These are phyloP conservation scores for Labeo rohita DNA, from an alignment of 2,113 vertebrate genomes.

Conservation along the genomic window DNA sequence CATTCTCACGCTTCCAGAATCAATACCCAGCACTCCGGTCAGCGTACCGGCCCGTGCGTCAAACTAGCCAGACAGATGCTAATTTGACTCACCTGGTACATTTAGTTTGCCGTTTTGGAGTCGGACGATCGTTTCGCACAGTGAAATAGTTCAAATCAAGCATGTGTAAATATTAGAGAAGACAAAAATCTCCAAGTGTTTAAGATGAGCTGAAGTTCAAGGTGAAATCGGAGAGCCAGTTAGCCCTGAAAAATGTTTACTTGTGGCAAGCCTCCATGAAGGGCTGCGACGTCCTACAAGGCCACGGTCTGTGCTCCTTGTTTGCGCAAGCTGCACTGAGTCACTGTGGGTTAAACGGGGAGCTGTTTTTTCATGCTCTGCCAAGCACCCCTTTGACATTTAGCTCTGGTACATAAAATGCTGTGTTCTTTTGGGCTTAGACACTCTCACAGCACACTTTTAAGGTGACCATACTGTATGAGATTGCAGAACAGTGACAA, in stretches of 20 bases:
- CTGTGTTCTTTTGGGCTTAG: conserved; percentile 47
- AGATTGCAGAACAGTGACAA: not conserved
- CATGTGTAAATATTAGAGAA: conserved; percentile 60
- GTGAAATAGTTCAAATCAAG: conserved; percentile 57
- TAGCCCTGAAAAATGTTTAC: conserved; percentile 70
- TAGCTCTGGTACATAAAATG: conserved; percentile 56
- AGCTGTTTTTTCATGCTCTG: conserved; percentile 69
- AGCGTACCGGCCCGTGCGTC: not conserved
- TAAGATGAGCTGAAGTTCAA: conserved; percentile 54
- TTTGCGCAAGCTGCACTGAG: conserved; percentile 77
- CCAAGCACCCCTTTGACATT: conserved; percentile 71
- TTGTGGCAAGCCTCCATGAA: conserved; percentile 56
- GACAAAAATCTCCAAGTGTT: conserved; percentile 61
- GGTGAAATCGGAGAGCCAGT: conserved; percentile 64
- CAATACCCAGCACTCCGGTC: conserved; percentile 51
- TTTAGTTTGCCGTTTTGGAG: conserved; percentile 43
- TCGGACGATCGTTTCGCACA: conserved; percentile 45
- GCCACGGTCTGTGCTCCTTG: conserved; percentile 72
- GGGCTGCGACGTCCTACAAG: conserved; percentile 64
- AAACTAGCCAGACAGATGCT: conserved; percentile 59
- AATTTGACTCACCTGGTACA: conserved; percentile 47
- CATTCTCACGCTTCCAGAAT: conserved; percentile 51
- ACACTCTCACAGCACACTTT: conserved; percentile 23
- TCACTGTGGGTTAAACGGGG: conserved; percentile 71
- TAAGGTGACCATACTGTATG: not conserved